Conservation (phyloP, 2,888 invertebrate genomes). For the Sminthurinus aureus region DNA sequence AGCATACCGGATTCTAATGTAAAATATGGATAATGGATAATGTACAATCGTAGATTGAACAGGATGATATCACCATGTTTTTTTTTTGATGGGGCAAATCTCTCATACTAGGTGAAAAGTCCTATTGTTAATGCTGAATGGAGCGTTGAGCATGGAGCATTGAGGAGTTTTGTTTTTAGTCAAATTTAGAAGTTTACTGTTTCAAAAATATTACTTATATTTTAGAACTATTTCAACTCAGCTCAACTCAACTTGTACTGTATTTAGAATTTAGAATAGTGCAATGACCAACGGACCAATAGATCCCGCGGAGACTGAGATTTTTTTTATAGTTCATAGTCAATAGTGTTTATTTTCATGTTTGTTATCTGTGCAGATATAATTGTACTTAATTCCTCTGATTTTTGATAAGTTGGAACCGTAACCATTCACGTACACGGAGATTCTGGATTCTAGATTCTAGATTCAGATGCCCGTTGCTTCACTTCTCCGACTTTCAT, state of each 20-base stretch:
- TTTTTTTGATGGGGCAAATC: neutral
- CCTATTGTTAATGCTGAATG: too few species aligned
- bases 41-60: too few species aligned
- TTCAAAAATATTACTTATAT: neutral
- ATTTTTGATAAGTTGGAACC: conserved; percentile 7
- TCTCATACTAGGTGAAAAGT: neutral
- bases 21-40: too few species aligned
- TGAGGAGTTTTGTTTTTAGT: neutral
- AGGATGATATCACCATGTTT: too few species aligned
- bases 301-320: too few species aligned
- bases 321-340: too few species aligned
- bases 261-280: too few species aligned
- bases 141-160: neutral
- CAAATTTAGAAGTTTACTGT: neutral
- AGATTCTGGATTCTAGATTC: too few species aligned
- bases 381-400: neutral
- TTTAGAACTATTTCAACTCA: neutral
- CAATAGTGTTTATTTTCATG: neutral
- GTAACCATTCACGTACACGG: conserved; percentile 21
- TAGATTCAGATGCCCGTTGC: too few species aligned
- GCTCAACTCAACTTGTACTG: neutral
- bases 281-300: too few species aligned
- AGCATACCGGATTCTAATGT: too few species aligned
- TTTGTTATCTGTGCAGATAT: neutral
- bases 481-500: too few species aligned